Conservation (phyloP, 2,113 vertebrate species). For the Eurypyga helias region DNA sequence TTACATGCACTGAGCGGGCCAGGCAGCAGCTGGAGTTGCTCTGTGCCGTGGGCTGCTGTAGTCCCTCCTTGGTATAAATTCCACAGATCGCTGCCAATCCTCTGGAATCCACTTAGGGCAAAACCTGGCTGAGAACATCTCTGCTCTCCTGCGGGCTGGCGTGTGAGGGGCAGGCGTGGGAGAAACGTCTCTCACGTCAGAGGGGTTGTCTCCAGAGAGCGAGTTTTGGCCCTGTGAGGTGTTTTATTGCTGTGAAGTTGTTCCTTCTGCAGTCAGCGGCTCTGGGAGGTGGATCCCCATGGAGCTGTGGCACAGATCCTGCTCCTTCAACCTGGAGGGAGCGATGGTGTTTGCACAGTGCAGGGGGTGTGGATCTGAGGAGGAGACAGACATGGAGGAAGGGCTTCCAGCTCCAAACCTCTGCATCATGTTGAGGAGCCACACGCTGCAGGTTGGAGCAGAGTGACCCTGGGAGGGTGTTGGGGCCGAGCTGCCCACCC, state of each 20-base stretch:
- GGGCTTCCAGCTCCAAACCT: background rate
- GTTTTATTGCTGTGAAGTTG: background rate
- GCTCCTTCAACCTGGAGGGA: background rate
- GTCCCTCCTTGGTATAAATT: background rate
- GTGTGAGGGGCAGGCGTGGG: background rate
- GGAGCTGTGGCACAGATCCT: background rate
- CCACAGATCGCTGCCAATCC: background rate
- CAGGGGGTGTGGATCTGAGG: background rate
- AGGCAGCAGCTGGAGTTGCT: background rate
- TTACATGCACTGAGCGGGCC: background rate
- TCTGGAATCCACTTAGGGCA: background rate
- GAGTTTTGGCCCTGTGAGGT: background rate
- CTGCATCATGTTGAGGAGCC: rapidly evolving
- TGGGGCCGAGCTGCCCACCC: background rate
- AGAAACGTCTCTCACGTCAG: background rate
- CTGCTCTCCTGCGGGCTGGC: background rate
- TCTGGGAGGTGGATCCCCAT: background rate
- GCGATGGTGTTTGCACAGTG: background rate
- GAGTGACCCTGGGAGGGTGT: rapidly evolving
- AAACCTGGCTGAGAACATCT: background rate
- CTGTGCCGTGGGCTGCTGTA: rapidly evolving
- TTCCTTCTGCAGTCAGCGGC: background rate
- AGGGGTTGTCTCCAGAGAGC: rapidly evolving
- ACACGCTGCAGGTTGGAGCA: background rate
- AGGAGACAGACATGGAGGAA: background rate